These are phyloP conservation scores for Spongilla lacustris DNA, from an alignment of 37 sponge, comb jelly and placozoan species.

Conservation along the genomic window DNA sequence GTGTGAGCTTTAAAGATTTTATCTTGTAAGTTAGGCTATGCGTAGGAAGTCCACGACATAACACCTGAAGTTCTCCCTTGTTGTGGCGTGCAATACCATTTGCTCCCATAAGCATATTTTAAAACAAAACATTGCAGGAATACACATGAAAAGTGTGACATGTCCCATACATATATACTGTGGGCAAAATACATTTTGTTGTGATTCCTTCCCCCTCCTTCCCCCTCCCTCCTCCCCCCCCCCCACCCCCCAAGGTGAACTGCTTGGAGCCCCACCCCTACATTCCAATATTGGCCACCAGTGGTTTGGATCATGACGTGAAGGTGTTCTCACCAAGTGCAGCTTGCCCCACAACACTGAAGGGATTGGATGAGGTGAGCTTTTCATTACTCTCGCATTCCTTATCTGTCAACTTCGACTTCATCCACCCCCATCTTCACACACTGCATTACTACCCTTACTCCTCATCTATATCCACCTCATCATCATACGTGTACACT, in stretches of 20 bases:
- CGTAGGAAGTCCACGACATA: no score
- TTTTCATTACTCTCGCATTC: slow-evolving; percentile 3
- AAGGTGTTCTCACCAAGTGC: slow-evolving; percentile 89
- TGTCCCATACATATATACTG: no score
- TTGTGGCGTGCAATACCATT: no score
- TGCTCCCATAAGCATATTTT: no score
- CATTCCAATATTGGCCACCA: slow-evolving; percentile 85
- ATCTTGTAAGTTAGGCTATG: no score
- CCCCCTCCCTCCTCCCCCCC: no score
- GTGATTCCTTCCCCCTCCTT: no score
- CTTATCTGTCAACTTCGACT: slow-evolving; percentile 6
- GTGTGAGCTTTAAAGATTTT: no score
- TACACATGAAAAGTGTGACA: no score
- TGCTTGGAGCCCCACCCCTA: slow-evolving; percentile 93
- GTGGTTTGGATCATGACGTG: slow-evolving; percentile 90
- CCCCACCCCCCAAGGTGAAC: slow-evolving; percentile 67
- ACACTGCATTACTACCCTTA: not conserved
- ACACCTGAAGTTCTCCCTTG: no score
- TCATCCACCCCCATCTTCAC: not conserved
- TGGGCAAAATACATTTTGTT: no score
- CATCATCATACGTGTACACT: not conserved
- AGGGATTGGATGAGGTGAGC: slow-evolving; percentile 53
- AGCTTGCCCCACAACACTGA: slow-evolving; percentile 35
- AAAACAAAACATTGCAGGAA: no score
- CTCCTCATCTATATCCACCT: not conserved